phyloP scores from a whole-genome alignment of 2,888 invertebrate species.

The Epirrita christyi region DNA sequence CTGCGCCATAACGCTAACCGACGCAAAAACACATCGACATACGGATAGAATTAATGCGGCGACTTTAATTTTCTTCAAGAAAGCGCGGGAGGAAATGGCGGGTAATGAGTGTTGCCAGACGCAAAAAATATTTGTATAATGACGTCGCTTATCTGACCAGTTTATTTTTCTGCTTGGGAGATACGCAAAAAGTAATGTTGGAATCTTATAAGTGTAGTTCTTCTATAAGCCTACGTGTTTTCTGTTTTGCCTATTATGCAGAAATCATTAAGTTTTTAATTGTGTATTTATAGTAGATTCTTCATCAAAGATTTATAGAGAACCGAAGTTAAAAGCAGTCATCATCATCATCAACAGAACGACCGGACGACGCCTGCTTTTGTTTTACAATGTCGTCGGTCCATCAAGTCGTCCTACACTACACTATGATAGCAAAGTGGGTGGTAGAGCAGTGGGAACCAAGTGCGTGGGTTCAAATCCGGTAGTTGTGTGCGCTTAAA shows the following conservation, averaged over 20 bases:
- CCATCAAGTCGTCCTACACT: too few relatives aligned
- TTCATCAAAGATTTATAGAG: too few relatives aligned
- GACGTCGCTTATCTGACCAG: slow-evolving; percentile 69
- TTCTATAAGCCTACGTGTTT: slow-evolving; percentile 45
- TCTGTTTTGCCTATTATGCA: slow-evolving; percentile 39
- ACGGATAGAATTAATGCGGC: slow-evolving; percentile 81
- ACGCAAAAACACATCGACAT: slow-evolving; percentile 64
- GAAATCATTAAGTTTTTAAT: slow-evolving; percentile 24
- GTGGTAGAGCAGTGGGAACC: too few relatives aligned
- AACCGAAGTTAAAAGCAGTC: too few relatives aligned
- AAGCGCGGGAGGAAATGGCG: slow-evolving; percentile 82
- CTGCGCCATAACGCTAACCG: slow-evolving; percentile 73
- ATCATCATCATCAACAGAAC: too few relatives aligned
- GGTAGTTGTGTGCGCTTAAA: not conserved
- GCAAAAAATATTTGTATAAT: slow-evolving; percentile 78
- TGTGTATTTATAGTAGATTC: too few relatives aligned
- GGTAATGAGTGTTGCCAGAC: slow-evolving; percentile 76
- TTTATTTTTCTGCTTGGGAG: slow-evolving; percentile 57
- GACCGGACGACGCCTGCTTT: too few relatives aligned
- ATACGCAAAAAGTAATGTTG: slow-evolving; percentile 48
- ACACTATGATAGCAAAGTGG: too few relatives aligned
- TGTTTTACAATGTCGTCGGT: too few relatives aligned
- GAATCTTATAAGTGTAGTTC: slow-evolving; percentile 54
- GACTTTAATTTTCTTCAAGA: slow-evolving; percentile 83
- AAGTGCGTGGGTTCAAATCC: not conserved